These are phyloP conservation scores for Atrina japonica DNA, from an alignment of 2,888 invertebrate genomes.

Conservation along the genomic window DNA sequence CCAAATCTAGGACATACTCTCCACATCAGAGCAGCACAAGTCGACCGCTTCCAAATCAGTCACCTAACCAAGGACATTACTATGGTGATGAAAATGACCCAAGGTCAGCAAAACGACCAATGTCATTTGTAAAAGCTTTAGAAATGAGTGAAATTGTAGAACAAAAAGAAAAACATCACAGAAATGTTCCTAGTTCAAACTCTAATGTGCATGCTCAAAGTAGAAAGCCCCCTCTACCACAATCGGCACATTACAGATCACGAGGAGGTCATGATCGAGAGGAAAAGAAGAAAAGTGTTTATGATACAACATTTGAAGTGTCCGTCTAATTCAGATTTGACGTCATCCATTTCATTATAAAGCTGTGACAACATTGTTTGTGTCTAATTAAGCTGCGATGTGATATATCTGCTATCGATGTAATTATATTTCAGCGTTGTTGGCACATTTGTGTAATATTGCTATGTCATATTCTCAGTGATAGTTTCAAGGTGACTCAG, in stretches of 20 bases:
- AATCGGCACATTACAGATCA: constrained; percentile 18
- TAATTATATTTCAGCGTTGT: too few species aligned
- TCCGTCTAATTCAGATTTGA: constrained; percentile 73
- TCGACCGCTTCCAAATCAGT: constrained; percentile 34
- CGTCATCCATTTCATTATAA: too few species aligned
- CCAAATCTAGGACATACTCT: constrained; percentile 20
- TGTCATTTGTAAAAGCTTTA: constrained; percentile 80
- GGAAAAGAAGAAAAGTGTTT: constrained; percentile 67
- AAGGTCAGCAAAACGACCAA: constrained; percentile 67
- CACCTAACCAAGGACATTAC: constrained; percentile 13
- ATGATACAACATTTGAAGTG: constrained; percentile 75
- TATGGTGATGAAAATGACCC: constrained; percentile 36
- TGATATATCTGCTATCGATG: too few species aligned
- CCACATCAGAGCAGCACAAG: constrained; percentile 16
- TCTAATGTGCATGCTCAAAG: constrained; percentile 7
- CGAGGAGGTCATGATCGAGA: constrained; percentile 42
- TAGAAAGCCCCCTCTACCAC: constrained; percentile 9
- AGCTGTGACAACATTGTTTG: too few species aligned
- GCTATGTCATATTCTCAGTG: too few species aligned
- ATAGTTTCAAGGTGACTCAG: too few species aligned
- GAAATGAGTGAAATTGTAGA: constrained; percentile 79
- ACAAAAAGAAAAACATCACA: constrained; percentile 31
- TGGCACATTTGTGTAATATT: too few species aligned
- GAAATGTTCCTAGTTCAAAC: constrained; percentile 2
- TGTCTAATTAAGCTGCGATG: too few species aligned